Conservation (phyloP, 2,888 invertebrate species). For the Synanthedon myopaeformis region DNA sequence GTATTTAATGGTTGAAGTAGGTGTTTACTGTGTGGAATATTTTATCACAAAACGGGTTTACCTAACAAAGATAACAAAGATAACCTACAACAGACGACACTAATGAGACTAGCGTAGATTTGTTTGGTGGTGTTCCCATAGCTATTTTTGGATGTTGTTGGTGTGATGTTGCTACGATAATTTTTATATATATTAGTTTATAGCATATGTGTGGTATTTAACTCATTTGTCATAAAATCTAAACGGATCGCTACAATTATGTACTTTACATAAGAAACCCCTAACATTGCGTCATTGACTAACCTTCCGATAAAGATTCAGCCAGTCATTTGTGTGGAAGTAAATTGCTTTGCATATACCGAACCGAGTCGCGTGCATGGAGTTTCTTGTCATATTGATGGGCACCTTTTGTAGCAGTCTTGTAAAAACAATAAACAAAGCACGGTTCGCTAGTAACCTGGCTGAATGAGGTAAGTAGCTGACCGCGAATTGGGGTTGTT, state of each 20-base stretch:
- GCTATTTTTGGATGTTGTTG: conserved; percentile 65
- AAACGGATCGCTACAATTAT: conserved; percentile 12
- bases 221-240: conserved; percentile 35
- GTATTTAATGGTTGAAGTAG: conserved; percentile 69
- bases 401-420: conserved; percentile 23
- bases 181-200: conserved; percentile 33
- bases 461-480: too few species aligned
- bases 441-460: too few species aligned
- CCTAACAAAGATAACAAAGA: conserved; percentile 21
- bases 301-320: too few species aligned
- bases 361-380: conserved; percentile 33
- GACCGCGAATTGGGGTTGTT: too few species aligned
- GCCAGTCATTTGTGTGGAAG: neutral
- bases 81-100: neutral
- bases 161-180: conserved; percentile 61
- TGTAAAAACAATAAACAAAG: conserved; percentile 10
- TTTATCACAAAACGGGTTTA: conserved; percentile 20
- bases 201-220: conserved; percentile 57
- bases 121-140: conserved; percentile 63
- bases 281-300: neutral
- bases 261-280: neutral
- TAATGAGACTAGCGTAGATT: conserved; percentile 42
- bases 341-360: conserved; percentile 17
- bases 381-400: conserved; percentile 33
- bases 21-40: conserved; percentile 41